Conservation (phyloP, 2,113 vertebrate genomes). For the Corvus hawaiiensis region DNA sequence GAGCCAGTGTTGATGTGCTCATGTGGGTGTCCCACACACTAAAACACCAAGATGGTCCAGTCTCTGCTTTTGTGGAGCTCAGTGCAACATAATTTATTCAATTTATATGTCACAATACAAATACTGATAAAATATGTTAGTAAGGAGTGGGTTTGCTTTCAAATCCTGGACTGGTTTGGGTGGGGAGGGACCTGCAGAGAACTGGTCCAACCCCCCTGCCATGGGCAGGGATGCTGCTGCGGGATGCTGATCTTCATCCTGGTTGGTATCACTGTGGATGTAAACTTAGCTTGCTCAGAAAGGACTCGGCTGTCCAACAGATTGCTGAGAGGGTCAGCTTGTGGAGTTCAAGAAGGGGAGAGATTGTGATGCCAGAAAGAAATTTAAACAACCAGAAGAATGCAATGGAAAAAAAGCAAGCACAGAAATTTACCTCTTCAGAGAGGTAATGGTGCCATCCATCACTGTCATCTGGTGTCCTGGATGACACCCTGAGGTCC, state of each 20-base stretch:
- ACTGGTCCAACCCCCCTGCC: background rate
- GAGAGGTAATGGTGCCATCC: background rate
- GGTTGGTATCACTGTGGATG: background rate
- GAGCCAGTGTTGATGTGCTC: background rate
- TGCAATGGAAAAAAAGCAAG: background rate
- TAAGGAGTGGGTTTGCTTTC: background rate
- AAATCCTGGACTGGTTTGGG: background rate
- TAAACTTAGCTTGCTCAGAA: background rate
- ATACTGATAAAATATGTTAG: background rate
- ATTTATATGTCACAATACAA: background rate
- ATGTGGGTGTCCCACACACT: accelerated
- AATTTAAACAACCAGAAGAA: background rate
- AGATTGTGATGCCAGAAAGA: background rate
- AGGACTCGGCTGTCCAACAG: accelerated
- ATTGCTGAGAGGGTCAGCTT: background rate
- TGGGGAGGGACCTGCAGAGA: background rate
- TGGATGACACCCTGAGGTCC: background rate
- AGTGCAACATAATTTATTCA: background rate
- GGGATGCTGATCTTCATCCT: background rate
- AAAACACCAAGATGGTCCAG: background rate
- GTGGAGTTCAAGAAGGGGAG: background rate
- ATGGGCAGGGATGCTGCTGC: background rate
- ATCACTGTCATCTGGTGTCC: background rate
- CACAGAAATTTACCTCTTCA: background rate
- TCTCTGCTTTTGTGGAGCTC: background rate